Percentiles rank a stretch among this genome's conserved stretches.
These are phyloP conservation scores for Lithosia quadra DNA, from an alignment of 2,888 invertebrate genomes.

Conservation along the genomic window DNA sequence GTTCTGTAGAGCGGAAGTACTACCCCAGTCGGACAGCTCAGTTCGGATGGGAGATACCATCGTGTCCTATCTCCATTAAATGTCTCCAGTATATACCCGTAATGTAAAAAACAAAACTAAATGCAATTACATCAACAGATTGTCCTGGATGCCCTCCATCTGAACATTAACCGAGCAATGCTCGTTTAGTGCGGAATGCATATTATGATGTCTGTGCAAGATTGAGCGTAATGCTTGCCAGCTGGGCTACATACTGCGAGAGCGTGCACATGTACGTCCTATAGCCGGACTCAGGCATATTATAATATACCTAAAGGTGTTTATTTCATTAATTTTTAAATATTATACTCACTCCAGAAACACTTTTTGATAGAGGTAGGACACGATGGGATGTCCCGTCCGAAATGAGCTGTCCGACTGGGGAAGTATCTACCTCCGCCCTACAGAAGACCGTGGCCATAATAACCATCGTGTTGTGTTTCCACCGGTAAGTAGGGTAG, in stretches of 20 bases:
- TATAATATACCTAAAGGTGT: neutral
- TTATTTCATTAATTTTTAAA: neutral
- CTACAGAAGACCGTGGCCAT: too few species aligned
- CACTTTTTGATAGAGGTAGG: too few species aligned
- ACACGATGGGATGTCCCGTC: too few species aligned
- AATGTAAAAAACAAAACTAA: neutral
- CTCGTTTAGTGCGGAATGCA: neutral
- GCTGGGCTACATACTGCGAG: neutral
- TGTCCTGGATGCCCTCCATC: neutral
- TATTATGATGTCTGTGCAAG: neutral
- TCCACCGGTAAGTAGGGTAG: too few species aligned
- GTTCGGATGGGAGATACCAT: too few species aligned
- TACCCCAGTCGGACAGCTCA: too few species aligned
- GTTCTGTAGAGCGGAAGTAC: too few species aligned
- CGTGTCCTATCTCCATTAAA: too few species aligned
- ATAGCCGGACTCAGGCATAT: neutral
- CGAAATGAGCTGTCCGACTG: too few species aligned
- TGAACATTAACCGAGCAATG: neutral
- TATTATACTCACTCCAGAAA: neutral
- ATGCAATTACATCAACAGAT: neutral
- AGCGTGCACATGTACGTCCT: neutral
- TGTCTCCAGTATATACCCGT: too few species aligned
- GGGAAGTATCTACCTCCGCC: too few species aligned
- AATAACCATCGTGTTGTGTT: too few species aligned
- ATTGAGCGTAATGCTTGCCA: neutral